Base-by-base conservation (phyloP, 2,797 vertebrate genomes). In the Rhinichthys osculus region DNA sequence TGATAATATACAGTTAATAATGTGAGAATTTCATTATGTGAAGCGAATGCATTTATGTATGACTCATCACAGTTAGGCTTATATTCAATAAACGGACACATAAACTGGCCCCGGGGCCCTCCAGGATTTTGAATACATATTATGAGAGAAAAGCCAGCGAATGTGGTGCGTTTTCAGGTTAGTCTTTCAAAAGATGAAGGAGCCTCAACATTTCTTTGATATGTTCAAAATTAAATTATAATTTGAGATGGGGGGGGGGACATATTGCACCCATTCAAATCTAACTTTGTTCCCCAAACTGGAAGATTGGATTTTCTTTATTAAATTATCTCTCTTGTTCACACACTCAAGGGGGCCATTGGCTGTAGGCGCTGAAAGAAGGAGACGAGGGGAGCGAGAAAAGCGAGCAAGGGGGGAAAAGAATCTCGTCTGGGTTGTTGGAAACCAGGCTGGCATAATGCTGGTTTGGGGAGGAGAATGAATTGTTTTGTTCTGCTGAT, bases 301-400 rank as follows among this genome's bases (percentile, higher is more conserved):
- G 94, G 93, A 95, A 95, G 95, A 95, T 96, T 96, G 94, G 94
- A 96, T 96, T 96, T 96, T 95, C 95, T 95, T 96, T 96, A 96
- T 96, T 96, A 95, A 96, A 96, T 96, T 95, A 96, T 94, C 95
- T 95, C 96, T 96, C 97, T 97, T 97, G 96, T 99, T 98, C 94
- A 94, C 97, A 97, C 97, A 98, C 96, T 97, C 96, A 97, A 97
- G 97, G 97, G 96, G 95, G 93, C 92, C 92, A 93, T 94, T 95
- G 95, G 94, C 95, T 95, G 92, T 93, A 94, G 94, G 94, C 97
- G 97, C 96, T 96, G 96, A 98, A 97, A 97, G 95, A 93, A 85
- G 82, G 67, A 30, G 57, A 74, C 59, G 69, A 81, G 80, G 87
- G 81, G 82, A 90, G 89, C 90, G 94, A 93, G 92, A 71, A 69